Base-by-base conservation (phyloP, 2,888 invertebrate genomes). In the Gasteruption jaculator region DNA sequence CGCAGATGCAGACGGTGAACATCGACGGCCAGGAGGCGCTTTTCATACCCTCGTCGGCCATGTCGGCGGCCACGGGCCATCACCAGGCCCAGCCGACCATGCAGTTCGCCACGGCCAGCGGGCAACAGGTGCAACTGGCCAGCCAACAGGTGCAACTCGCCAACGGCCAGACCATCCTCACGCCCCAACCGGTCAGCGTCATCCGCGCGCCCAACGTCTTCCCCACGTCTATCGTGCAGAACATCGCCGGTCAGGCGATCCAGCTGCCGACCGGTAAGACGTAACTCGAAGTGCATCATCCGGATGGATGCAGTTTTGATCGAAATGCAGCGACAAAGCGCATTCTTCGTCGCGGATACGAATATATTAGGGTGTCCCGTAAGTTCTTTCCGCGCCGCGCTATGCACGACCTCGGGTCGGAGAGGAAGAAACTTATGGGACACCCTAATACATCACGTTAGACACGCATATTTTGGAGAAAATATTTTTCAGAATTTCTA, bases 21-120 rank as follows among this genome's bases (percentile, higher is more conserved):
- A 85, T 93, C 14, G 93, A 94, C 68, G 92, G 92, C 0, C 92
- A 93, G 65, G 92, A 94, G 61, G 91, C 91, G 0, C 78, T 93
- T 15, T 91, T 92, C 64, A 91, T 93, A 61, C 92, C 92, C 3
- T 85, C 89, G 12, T 81, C 85, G 48, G 79, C 81, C 16, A 80
- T 81, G 52, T 81, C 65, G 2, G 61, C 63, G 1, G 57, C 61
- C 58, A 71, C 73, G 61, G 52, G 73, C 55, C 65, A 80, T 72
- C 63, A 73, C 66, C 71, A 71, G 42, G 51, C 57, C 2, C 73
- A 71, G 45, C 65, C 71, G 1, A 54, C 69, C 1, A 68, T 71
- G 69, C 70, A 71, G 25, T 70, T 70, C 21, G 38, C 70, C 2
- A 60, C 68, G 3, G 61, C 70, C 3, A 63, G 65, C 31, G 65